A percentile compares a stretch with the other conserved stretches of the same genome.
Evolutionary conservation across 2,797 vertebrate species (phyloP).

Genomic region (Helicolenus hilgendorfi): DNA sequence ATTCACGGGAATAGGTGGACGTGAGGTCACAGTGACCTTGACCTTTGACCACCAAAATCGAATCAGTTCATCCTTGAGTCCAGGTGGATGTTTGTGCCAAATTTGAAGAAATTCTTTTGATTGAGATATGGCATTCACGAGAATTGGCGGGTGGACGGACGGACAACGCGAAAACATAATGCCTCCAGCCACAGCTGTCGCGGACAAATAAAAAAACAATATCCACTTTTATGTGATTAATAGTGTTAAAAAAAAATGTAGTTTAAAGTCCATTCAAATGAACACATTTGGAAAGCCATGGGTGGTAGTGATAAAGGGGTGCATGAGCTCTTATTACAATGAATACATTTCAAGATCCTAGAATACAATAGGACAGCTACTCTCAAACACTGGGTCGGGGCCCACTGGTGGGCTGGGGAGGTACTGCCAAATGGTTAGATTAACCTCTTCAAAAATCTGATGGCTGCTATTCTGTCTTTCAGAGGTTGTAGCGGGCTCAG

Average conservation of each 20-base stretch:
- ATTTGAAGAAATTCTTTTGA: background rate
- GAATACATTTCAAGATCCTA: background rate
- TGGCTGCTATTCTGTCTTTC: no score
- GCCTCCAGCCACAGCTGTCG: no score
- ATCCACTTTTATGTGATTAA: background rate
- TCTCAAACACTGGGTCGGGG: no score
- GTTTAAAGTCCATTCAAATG: background rate
- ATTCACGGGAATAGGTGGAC: no score
- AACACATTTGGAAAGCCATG: background rate
- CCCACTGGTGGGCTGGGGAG: accelerated
- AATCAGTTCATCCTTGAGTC: background rate
- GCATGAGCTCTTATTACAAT: background rate
- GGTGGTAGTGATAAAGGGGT: background rate
- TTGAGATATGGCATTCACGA: background rate
- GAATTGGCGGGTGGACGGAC: no score
- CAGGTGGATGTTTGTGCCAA: background rate
- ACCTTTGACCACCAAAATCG: background rate
- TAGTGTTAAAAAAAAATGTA: background rate
- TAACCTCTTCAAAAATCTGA: no score
- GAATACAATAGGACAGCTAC: background rate
- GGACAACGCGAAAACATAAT: no score
- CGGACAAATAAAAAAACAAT: background rate
- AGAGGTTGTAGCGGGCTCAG: no score
- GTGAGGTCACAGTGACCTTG: background rate
- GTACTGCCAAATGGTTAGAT: no score